Evolutionary conservation across 64 coral and sea anemone species (phyloP).

Genomic region (Pocillopora verrucosa): DNA sequence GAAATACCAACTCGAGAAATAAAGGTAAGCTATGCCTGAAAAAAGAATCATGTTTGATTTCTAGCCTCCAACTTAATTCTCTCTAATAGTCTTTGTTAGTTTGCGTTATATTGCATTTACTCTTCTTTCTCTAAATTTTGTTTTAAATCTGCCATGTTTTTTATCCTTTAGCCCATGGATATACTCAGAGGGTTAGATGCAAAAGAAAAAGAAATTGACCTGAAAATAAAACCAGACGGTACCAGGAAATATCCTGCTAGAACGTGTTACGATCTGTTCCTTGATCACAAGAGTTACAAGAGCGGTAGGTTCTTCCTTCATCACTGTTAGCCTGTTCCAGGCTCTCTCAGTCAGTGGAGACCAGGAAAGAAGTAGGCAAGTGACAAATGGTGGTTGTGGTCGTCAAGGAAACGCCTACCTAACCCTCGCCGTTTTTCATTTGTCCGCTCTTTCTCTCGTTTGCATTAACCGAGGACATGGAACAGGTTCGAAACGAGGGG

Average conservation of each 20-base stretch:
- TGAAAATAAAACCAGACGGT: constrained; percentile 21
- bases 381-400: too few species aligned
- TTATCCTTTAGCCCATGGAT: neutral
- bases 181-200: constrained; percentile 2
- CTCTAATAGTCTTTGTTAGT: too few species aligned
- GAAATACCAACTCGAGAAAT: constrained; percentile 1
- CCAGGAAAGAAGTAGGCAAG: too few species aligned
- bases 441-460: too few species aligned
- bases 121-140: too few species aligned
- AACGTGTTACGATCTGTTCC: constrained; percentile 51
- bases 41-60: too few species aligned
- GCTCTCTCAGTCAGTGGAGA: neutral
- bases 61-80: too few species aligned
- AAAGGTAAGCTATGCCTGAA: neutral
- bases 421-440: too few species aligned
- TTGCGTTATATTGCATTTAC: too few species aligned
- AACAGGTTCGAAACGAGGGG: too few species aligned
- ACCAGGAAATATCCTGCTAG: constrained; percentile 49
- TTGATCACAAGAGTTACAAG: constrained; percentile 43
- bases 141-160: neutral
- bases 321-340: neutral
- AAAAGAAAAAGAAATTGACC: constrained; percentile 15
- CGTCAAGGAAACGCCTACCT: too few species aligned
- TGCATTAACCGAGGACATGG: too few species aligned
- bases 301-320: constrained; percentile 18